Percentiles rank a stretch among this genome's conserved stretches.
Evolutionary conservation across 1,140 invertebrate species (phyloP).

Genomic region (Diabrotica virgifera): DNA sequence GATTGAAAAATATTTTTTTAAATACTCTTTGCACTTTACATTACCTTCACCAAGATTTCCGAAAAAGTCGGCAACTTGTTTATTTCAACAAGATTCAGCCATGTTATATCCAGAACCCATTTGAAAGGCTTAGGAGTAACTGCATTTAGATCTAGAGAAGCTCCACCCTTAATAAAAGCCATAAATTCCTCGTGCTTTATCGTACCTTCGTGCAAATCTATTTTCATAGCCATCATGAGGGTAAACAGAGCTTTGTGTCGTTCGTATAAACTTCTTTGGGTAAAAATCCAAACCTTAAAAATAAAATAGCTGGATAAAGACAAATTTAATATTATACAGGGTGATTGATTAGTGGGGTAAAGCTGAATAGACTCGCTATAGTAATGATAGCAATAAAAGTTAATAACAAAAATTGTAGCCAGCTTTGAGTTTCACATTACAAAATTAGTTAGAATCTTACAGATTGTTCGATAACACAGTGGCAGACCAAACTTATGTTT

Average conservation of each 20-base stretch:
- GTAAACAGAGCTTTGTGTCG: conserved; percentile 91
- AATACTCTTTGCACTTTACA: conserved; percentile 16
- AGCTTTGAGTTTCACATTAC: too few relatives aligned
- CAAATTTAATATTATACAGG: too few relatives aligned
- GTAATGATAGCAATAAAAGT: too few relatives aligned
- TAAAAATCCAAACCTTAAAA: conserved; percentile 79
- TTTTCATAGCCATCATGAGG: conserved; percentile 93
- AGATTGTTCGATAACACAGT: too few relatives aligned
- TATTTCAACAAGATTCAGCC: conserved; percentile 95
- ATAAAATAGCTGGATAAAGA: background rate
- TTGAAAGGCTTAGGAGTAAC: conserved; percentile 89
- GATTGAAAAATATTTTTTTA: background rate
- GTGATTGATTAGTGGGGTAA: too few relatives aligned
- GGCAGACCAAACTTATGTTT: too few relatives aligned
- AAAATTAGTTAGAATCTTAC: too few relatives aligned
- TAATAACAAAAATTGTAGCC: too few relatives aligned
- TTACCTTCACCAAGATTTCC: conserved; percentile 75
- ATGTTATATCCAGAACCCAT: conserved; percentile 95
- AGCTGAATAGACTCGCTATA: too few relatives aligned
- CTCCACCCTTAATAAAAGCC: conserved; percentile 94
- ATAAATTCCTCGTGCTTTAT: conserved; percentile 92
- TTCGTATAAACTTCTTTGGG: conserved; percentile 89
- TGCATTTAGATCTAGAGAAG: conserved; percentile 90
- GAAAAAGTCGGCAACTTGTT: conserved; percentile 82
- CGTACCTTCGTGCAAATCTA: conserved; percentile 77